Percentiles rank a stretch among this genome's conserved stretches.
These are phyloP conservation scores for Vultur gryphus DNA, from an alignment of 2,797 vertebrate genomes.

Conservation along the genomic window DNA sequence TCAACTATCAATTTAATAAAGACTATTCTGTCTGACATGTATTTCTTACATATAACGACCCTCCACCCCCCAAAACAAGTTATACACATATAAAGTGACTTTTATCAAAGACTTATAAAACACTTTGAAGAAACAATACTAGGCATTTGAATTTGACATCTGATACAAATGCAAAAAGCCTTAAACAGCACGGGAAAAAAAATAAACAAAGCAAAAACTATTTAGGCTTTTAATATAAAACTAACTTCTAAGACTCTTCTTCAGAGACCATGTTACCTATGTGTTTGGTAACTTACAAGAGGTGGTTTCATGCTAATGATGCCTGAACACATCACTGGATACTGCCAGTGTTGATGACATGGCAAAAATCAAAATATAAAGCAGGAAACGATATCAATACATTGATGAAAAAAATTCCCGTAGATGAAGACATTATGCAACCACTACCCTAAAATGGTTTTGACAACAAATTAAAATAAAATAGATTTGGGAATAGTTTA, in stretches of 20 bases:
- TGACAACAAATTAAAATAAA: not conserved
- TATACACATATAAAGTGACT: not conserved
- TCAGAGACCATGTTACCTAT: not conserved
- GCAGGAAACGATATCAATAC: not conserved
- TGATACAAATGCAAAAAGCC: not conserved
- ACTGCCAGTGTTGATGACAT: not conserved
- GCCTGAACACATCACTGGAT: not conserved
- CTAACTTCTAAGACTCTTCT: not conserved
- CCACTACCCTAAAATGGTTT: not conserved
- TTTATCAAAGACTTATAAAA: not conserved
- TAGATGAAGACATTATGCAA: not conserved
- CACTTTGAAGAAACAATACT: not conserved
- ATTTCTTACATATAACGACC: not conserved
- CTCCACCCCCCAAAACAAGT: not conserved
- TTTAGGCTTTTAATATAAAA: not conserved
- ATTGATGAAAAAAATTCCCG: fast-evolving
- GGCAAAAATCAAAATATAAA: not conserved
- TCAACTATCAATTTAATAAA: not conserved
- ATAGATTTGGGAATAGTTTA: not conserved
- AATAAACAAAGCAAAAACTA: not conserved
- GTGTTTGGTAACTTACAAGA: not conserved
- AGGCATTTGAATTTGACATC: not conserved
- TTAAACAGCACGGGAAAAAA: fast-evolving
- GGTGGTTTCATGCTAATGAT: not conserved
- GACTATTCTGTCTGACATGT: not conserved